Base-by-base conservation (phyloP, 35 echinoderm and acorn worm genomes). In the Apostichopus californicus region DNA sequence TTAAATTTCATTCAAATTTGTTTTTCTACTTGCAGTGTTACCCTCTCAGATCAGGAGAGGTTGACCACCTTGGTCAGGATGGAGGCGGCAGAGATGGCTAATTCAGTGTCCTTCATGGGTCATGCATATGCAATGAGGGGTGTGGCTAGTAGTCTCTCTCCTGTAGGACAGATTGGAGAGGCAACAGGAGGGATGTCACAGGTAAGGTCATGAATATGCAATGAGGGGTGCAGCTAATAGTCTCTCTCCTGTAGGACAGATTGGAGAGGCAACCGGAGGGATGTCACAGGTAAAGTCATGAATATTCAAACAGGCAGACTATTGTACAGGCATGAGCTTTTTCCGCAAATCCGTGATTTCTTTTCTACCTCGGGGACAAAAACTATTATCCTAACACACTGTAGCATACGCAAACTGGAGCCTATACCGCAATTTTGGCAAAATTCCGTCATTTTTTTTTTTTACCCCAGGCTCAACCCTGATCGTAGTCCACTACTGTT, bases 31-130 rank as follows among this genome's bases (percentile, higher is more conserved):
- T 77, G 3, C 78, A 99, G 97, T 21, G 90, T 92, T 34, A 96
- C 92, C 6, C 92, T 96, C 6, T 83, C 94, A 46, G 97, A 96
- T 78, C 77, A 72, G 25, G 93, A 93, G 10, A 78, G 93, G 28
- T 81, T 99, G 61, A 91, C 97, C 13, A 99, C 97, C 6, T 63
- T 99, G 56, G 84, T 99, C 24, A 92, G 95, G 3, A 96, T 99
- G 97, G 90, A 95, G 23, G 97, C 97, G 24, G 86, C 97, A 55
- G 97, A 99, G 8, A 58, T 99, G 57, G 91, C 97, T 77, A 99
- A 92, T 61, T 96, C 95, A 46, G 71, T 99, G 15, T 54, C 93
- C 8, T 60, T 92, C 57, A 94, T 88, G 79, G 97, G 97, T 13
- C 97, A 99, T 90, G 93, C 93, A 73, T 99, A 88, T 77, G 58